These are phyloP conservation scores for Collichthys lucidus DNA, from an alignment of 2,113 vertebrate species.

Conservation along the genomic window DNA sequence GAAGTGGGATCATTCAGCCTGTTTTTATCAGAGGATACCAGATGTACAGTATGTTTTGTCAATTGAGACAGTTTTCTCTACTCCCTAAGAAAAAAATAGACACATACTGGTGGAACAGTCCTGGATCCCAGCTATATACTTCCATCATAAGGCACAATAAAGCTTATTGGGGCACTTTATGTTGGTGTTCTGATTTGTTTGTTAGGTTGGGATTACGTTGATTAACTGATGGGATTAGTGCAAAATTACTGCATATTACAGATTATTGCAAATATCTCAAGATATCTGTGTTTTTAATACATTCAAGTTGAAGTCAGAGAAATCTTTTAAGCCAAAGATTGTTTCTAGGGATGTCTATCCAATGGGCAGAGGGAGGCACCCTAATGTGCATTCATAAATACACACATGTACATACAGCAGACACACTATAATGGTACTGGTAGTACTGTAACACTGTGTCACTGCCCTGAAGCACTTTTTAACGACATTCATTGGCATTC, in stretches of 20 bases:
- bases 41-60: neutral
- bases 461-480: conserved; percentile 13
- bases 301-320: no score
- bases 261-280: no score
- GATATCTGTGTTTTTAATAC: no score
- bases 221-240: no score
- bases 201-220: no score
- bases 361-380: neutral
- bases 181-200: neutral
- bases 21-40: neutral
- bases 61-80: neutral
- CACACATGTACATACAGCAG: neutral
- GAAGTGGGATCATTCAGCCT: no score
- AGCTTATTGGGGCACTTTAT: neutral
- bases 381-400: neutral
- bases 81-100: neutral
- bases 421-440: neutral
- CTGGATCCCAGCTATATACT: neutral
- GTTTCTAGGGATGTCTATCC: neutral
- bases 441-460: neutral
- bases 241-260: no score
- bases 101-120: neutral
- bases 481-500: conserved; percentile 38
- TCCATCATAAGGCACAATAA: no score
- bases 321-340: no score